Base-by-base conservation (phyloP, 2,797 vertebrate species). In the Phrynocephalus vlangalii region DNA sequence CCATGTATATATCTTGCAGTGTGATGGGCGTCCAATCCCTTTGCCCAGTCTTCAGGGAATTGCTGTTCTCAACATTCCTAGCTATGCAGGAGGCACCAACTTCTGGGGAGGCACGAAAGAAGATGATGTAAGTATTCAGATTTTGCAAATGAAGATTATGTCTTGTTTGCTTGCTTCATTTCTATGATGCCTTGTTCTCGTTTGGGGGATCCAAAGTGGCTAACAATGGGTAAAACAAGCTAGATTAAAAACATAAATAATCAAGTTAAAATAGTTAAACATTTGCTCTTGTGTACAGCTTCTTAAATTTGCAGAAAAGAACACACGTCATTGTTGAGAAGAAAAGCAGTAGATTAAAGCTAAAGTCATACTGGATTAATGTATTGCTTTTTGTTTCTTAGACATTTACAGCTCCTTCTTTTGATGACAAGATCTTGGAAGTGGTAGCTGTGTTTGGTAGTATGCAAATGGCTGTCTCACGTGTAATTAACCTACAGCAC, bases 81-180 rank as follows among this genome's bases (percentile, higher is more conserved):
- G 98, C 92, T 99, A 99, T 0, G 99, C 98, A 0, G 99, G 99
- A 92, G 99, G 99, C 88, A 99, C 98, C 91, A 99, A 99, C 96
- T 99, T 99, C 96, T 99, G 98, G 99, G 99, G 99, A 0, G 99
- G 99, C 79, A 99, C 98, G 91, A 99, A 99, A 92, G 99, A 99
- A 96, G 98, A 99, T 44, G 98, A 99, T 8, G 98, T 99, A 94
- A 92, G 97, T 97, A 89, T 89, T 92, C 63, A 60, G 50, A 67
- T 30, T 56, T 38, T n/a, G 26, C 60, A 71, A 30, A 50, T 79
- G 9, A 44, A 1, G 26, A 16, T 20, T 38, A 20, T 88, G 48
- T 22, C 79, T 0, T 83, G 86, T 92, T 82, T 77, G 1, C 15
- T 87, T 80, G 20, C 0, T 89, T 63, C 9, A 6, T 60, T 60